Percentiles rank a stretch among this genome's conserved stretches.
phyloP scores from a whole-genome alignment of 2,797 vertebrate species.

The Tragelaphus oryx region DNA sequence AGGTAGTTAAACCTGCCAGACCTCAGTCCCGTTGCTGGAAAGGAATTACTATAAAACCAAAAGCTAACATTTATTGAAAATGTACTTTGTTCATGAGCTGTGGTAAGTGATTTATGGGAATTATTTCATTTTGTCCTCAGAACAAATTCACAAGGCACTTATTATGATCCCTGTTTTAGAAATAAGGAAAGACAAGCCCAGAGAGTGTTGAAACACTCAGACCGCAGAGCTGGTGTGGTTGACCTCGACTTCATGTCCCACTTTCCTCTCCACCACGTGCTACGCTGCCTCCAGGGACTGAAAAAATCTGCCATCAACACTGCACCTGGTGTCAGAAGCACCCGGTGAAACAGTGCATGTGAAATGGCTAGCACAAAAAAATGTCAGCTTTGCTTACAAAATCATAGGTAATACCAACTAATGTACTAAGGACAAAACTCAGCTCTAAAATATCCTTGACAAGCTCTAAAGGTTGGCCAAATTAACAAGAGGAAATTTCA shows the following conservation, averaged over 20 bases:
- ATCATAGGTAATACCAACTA: not conserved
- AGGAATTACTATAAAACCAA: not conserved
- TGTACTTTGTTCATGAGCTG: not conserved
- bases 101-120: not conserved
- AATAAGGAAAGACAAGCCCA: not conserved
- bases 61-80: not conserved
- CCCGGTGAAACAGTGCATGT: not conserved
- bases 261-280: not conserved
- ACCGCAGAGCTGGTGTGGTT: not conserved
- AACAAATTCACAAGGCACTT: not conserved
- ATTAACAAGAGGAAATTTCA: constrained; percentile 25
- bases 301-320: not conserved
- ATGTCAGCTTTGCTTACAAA: not conserved
- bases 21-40: not conserved
- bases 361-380: not conserved
- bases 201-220: not conserved
- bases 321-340: not conserved
- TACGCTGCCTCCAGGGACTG: not conserved
- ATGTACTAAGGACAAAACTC: not conserved
- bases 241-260: not conserved
- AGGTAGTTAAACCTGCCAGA: not conserved
- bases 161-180: not conserved
- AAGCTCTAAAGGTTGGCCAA: not conserved
- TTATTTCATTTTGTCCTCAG: not conserved
- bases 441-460: not conserved